Evolutionary conservation across 2,888 invertebrate genomes (phyloP), one percentile per base, ranked within the genome.

Genomic region (Dascillus cervinus): DNA sequence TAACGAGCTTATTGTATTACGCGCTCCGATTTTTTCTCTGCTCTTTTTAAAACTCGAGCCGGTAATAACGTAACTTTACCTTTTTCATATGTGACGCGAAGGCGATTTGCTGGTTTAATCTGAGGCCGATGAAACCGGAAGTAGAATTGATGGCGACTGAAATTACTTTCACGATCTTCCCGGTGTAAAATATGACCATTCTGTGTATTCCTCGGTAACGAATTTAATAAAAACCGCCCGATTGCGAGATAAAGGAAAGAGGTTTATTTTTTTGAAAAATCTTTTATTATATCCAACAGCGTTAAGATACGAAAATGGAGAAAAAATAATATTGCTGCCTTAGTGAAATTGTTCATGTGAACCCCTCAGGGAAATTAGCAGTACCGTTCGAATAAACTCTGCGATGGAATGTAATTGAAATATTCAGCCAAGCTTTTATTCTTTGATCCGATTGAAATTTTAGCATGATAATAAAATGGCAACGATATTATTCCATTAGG

Each of bases 101-200:
- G 37, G 28, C 32, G 32, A 41, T 44, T 41, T 39, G 37, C 36
- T 25, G 39, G 34, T 41, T 43, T 41, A 43, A 41, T 39, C 37
- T 34, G 23, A 29, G 30, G 26, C 32, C 28, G 37, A 31, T 37
- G 37, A 35, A 34, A 33, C 32, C 33, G 39, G 34, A 40, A 39
- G 41, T 32, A 26, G 35, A 44, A 44, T 44, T 44, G 44, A 44
- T 44, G 42, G 44, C 12, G 39, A 36, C 37, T 31, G 37, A 41
- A 41, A 41, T 44, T 41, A 44, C 41, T 41, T 41, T 34, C 34
- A 26, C 33, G 35, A 37, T 35, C 31, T 35, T 34, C 32, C 11
- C 10, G 17, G 22, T 13, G 25, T 34, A 34, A 30, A 34, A 34
- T 30, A 34, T 30, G 29, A 9, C 9, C 14, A 17, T 8, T 17